Base-by-base conservation (phyloP, 2,888 invertebrate genomes). In the Oxyteleia sp. region DNA sequence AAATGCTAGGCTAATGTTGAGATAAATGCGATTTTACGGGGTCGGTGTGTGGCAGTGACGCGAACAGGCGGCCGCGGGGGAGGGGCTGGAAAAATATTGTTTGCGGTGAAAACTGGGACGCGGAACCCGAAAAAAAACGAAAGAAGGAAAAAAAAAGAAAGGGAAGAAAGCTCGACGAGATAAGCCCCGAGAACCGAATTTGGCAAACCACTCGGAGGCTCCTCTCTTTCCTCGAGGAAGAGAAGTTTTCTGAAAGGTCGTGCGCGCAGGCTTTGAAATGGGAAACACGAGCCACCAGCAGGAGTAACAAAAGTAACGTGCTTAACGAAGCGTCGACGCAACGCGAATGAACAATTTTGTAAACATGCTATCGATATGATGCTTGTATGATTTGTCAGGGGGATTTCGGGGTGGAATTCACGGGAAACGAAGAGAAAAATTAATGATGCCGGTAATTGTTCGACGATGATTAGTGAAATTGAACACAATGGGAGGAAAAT, bases 81-180 rank as follows among this genome's bases (percentile, higher is more conserved):
- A n/a, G n/a, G 82, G 83, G 85, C 75, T 85, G 89, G 29, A 86
- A 90, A 90, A 90, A 90, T 89, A 89, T 88, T 90, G 88, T 88
- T 88, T 87, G 87, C 86, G 57, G 84, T 83, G 85, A 86, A 89
- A 89, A 89, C 87, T 89, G 85, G 88, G 85, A 84, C 87, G 85
- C 83, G 76, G 76, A 82, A 84, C 78, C 84, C 61, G 75, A 61
- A 64, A 80, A 72, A 75, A 41, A 49, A 8, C n/a, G n/a, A n/a
- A n/a, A n/a, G n/a, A n/a, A n/a, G n/a, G n/a, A n/a, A 61, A 64
- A 80, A 72, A 75, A 41, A 49, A 8, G n/a, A n/a, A n/a, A n/a
- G n/a, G n/a, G n/a, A n/a, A n/a, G n/a, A 63, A 57, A 74, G 59
- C 57, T 41, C 51, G 29, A 38, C 43, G 61, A 61, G 64, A 74